These are phyloP conservation scores for Kryptolebias marmoratus DNA, from an alignment of 2,113 vertebrate species.

Conservation along the genomic window DNA sequence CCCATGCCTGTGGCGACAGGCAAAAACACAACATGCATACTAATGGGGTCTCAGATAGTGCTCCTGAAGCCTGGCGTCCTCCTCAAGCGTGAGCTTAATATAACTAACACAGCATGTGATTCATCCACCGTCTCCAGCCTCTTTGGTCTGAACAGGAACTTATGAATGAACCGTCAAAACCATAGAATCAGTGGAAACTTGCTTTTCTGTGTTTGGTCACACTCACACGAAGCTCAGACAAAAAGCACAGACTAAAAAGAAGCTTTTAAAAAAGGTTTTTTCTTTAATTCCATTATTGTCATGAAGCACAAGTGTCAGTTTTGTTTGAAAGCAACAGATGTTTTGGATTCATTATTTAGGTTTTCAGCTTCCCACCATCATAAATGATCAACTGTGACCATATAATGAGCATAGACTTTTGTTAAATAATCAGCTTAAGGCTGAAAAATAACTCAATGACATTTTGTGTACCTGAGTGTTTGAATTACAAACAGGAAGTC, in stretches of 20 bases:
- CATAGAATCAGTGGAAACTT: background rate
- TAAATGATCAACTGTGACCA: no score
- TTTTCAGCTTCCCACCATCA: no score
- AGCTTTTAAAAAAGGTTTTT: background rate
- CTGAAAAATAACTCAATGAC: no score
- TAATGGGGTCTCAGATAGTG: slow-evolving; percentile 43
- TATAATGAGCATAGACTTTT: no score
- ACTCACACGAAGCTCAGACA: background rate
- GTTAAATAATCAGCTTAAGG: no score
- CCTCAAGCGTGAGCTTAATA: slow-evolving; percentile 52
- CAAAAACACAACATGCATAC: slow-evolving; percentile 60
- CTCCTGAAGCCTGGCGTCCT: slow-evolving; percentile 43
- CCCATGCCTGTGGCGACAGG: slow-evolving; percentile 33
- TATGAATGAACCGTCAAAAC: slow-evolving; percentile 20
- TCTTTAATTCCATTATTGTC: no score
- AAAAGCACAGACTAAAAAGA: background rate
- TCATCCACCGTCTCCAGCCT: slow-evolving; percentile 18
- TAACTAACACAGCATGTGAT: slow-evolving; percentile 48
- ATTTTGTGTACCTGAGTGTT: no score
- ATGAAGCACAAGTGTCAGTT: no score
- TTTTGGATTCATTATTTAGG: no score
- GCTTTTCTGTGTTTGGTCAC: background rate
- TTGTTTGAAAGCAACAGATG: no score
- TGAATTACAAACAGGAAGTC: no score
- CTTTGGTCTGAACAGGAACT: slow-evolving; percentile 18